Percentiles rank a stretch among this genome's conserved stretches.
phyloP scores from a whole-genome alignment of 35 echinoderm and acorn worm species.

The Chiridota heheva region DNA sequence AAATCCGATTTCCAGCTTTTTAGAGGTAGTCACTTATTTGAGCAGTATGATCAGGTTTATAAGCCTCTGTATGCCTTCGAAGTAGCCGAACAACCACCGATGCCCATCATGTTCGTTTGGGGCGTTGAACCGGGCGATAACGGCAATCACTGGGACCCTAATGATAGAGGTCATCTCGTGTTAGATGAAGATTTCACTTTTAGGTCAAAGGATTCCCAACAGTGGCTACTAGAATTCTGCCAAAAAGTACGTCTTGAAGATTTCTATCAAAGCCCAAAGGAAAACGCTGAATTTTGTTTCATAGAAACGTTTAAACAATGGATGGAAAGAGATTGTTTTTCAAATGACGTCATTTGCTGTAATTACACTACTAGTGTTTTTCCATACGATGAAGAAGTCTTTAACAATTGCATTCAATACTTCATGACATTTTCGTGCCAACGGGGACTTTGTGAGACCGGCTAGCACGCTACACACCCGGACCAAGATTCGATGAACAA shows the following conservation, averaged over 20 bases:
- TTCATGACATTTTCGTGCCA: background rate
- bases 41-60: slow-evolving; percentile 74
- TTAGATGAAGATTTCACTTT: slow-evolving; percentile 48
- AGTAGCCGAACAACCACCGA: background rate
- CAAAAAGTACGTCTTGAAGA: background rate
- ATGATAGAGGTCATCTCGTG: slow-evolving; percentile 25
- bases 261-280: slow-evolving; percentile 23
- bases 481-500: slow-evolving; percentile 7
- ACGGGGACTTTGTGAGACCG: background rate
- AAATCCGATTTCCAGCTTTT: slow-evolving; percentile 69
- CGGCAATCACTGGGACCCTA: slow-evolving; percentile 56
- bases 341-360: slow-evolving; percentile 54
- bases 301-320: slow-evolving; percentile 67
- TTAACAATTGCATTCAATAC: slow-evolving; percentile 43
- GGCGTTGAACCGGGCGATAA: slow-evolving; percentile 51
- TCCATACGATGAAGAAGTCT: slow-evolving; percentile 32
- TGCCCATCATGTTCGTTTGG: slow-evolving; percentile 54
- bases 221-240: slow-evolving; percentile 46
- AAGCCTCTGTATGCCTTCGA: slow-evolving; percentile 64
- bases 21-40: slow-evolving; percentile 49
- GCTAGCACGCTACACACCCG: background rate
- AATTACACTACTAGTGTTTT: slow-evolving; percentile 38
- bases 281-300: slow-evolving; percentile 35
- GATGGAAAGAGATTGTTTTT: slow-evolving; percentile 60
- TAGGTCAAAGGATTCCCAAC: slow-evolving; percentile 7